These are phyloP conservation scores for Bubo blakistoni DNA, from an alignment of 2,113 vertebrate species.

Conservation along the genomic window DNA sequence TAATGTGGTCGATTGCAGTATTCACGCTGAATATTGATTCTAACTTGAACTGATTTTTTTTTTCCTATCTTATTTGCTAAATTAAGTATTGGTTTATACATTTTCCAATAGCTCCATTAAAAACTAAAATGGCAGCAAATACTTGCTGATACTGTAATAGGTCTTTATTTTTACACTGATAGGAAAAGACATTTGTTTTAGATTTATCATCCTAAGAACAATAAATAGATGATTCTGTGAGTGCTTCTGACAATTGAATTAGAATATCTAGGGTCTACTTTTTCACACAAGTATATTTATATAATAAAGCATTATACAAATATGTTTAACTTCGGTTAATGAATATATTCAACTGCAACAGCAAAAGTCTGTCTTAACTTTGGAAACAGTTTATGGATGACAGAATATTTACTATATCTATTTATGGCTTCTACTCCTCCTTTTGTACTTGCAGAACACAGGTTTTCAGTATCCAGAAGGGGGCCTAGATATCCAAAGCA, in stretches of 20 bases:
- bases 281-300: neutral
- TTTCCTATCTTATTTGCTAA: neutral
- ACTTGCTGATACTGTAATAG: neutral
- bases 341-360: neutral
- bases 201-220: neutral
- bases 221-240: constrained; percentile 29
- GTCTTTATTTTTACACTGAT: neutral
- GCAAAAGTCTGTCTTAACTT: neutral
- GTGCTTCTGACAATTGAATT: neutral
- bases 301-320: constrained; percentile 15
- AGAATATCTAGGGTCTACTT: neutral
- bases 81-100: neutral
- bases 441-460: neutral
- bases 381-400: neutral
- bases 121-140: neutral
- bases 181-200: neutral
- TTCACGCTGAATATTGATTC: constrained; percentile 38
- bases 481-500: neutral
- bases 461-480: neutral
- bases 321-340: constrained; percentile 44
- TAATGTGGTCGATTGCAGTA: neutral
- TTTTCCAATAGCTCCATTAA: constrained; percentile 2
- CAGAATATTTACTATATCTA: neutral
- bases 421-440: neutral
- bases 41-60: neutral